These are phyloP conservation scores for Huso huso DNA, from an alignment of 2,797 vertebrate species.

Conservation along the genomic window DNA sequence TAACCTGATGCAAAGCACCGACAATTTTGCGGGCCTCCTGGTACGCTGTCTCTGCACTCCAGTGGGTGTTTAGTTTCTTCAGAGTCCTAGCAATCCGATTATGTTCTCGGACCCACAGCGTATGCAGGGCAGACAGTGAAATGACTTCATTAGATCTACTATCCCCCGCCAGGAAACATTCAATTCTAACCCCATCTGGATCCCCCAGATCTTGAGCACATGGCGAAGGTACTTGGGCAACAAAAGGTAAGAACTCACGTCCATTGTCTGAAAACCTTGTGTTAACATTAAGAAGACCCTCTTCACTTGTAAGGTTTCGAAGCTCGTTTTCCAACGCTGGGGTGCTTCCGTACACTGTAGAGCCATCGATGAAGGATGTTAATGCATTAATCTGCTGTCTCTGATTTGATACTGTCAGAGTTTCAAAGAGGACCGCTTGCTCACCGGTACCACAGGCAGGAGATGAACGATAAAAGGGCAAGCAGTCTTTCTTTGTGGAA, in stretches of 20 bases:
- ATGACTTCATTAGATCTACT: slow-evolving; percentile 75
- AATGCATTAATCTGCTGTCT: slow-evolving; percentile 80
- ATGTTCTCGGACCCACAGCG: slow-evolving; percentile 85
- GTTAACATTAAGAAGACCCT: slow-evolving; percentile 72
- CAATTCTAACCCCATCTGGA: slow-evolving; percentile 43
- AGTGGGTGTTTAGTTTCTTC: slow-evolving; percentile 68
- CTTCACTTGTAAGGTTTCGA: slow-evolving; percentile 62
- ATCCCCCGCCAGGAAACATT: slow-evolving; percentile 85
- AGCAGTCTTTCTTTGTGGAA: slow-evolving; percentile 43
- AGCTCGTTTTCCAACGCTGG: slow-evolving; percentile 47
- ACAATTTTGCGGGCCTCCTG: slow-evolving; percentile 86
- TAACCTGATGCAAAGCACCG: slow-evolving; percentile 87
- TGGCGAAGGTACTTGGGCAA: slow-evolving; percentile 41
- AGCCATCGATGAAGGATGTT: slow-evolving; percentile 87
- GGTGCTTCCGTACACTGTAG: slow-evolving; percentile 76
- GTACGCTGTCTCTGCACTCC: slow-evolving; percentile 70
- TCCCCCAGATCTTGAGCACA: slow-evolving; percentile 54
- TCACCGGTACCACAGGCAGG: slow-evolving; percentile 54
- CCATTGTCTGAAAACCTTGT: slow-evolving; percentile 50
- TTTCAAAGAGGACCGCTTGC: slow-evolving; percentile 25
- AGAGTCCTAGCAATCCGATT: slow-evolving; percentile 73
- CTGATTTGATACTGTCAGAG: slow-evolving; percentile 38
- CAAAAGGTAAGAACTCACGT: slow-evolving; percentile 67
- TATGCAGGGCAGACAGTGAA: slow-evolving; percentile 70
- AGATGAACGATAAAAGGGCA: slow-evolving; percentile 80